phyloP scores from a whole-genome alignment of 2,113 vertebrate genomes.

The Salminus brasiliensis region DNA sequence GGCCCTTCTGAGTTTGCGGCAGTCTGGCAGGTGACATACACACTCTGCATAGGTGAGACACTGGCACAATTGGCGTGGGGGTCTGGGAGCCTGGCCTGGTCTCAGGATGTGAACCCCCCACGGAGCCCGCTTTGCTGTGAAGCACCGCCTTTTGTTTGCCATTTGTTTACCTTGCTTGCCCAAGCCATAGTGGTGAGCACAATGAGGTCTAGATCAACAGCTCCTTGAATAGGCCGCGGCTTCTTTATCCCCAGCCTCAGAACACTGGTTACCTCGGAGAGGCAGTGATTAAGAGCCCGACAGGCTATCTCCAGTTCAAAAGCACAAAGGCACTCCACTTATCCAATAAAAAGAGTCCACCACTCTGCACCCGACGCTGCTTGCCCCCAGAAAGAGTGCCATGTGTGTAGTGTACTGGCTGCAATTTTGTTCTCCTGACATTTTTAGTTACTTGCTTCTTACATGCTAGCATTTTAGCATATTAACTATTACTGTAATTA shows the following conservation, averaged over 20 bases:
- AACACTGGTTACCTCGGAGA: constrained; percentile 68
- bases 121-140: constrained; percentile 56
- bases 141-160: constrained; percentile 73
- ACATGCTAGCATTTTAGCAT: neutral
- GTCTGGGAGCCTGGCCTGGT: constrained; percentile 3
- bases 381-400: constrained; percentile 68
- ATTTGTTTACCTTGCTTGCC: constrained; percentile 76
- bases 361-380: constrained; percentile 64
- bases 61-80: constrained; percentile 36
- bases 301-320: constrained; percentile 72
- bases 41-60: constrained; percentile 47
- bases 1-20: constrained; percentile 20
- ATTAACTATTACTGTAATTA: neutral
- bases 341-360: constrained; percentile 73
- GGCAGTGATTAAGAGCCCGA: constrained; percentile 73
- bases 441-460: neutral
- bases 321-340: constrained; percentile 77
- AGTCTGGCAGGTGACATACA: constrained; percentile 43
- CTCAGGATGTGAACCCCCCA: constrained; percentile 51
- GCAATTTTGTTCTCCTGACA: neutral
- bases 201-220: constrained; percentile 72
- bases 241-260: constrained; percentile 65
- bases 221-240: constrained; percentile 66
- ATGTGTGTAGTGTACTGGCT: constrained; percentile 3
- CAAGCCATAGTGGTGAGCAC: constrained; percentile 60